These are phyloP conservation scores for Ceramica pisi DNA, from an alignment of 2,888 invertebrate species.

Conservation along the genomic window DNA sequence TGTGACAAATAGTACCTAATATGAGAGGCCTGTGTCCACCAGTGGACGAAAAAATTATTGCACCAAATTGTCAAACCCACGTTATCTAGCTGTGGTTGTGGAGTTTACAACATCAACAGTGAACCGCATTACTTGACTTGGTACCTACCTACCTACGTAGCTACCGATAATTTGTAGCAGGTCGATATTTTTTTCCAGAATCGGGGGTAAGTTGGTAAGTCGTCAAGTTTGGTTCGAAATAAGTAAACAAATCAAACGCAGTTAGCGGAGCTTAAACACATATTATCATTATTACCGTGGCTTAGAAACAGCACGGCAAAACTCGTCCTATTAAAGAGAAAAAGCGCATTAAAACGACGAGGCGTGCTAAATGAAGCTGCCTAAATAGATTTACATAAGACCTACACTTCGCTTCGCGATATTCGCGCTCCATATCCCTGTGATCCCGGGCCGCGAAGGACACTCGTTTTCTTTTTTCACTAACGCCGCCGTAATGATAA, in stretches of 20 bases:
- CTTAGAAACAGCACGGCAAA: constrained; percentile 9
- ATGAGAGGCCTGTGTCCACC: too few species aligned
- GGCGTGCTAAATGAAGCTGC: constrained; percentile 35
- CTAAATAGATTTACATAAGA: constrained; percentile 56
- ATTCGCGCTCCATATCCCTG: constrained; percentile 54
- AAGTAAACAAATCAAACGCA: not conserved
- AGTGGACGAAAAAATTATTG: too few species aligned
- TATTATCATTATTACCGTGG: too few species aligned
- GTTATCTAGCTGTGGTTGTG: too few species aligned
- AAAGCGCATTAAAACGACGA: constrained; percentile 9
- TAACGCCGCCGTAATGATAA: constrained; percentile 5
- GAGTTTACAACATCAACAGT: too few species aligned
- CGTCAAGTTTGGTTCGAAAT: not conserved
- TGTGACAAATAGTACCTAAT: too few species aligned
- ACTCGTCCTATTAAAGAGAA: constrained; percentile 1
- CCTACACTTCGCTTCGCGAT: constrained; percentile 44
- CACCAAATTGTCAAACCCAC: too few species aligned
- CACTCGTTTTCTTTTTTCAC: constrained; percentile 28
- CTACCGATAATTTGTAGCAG: too few species aligned
- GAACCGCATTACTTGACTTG: too few species aligned
- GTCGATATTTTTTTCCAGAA: not conserved
- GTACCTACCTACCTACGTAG: too few species aligned
- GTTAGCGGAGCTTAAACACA: too few species aligned
- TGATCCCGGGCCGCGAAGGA: constrained; percentile 6
- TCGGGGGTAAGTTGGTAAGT: not conserved